Base-by-base conservation (phyloP, 2,888 invertebrate genomes). In the Schrankia costaestrigalis region DNA sequence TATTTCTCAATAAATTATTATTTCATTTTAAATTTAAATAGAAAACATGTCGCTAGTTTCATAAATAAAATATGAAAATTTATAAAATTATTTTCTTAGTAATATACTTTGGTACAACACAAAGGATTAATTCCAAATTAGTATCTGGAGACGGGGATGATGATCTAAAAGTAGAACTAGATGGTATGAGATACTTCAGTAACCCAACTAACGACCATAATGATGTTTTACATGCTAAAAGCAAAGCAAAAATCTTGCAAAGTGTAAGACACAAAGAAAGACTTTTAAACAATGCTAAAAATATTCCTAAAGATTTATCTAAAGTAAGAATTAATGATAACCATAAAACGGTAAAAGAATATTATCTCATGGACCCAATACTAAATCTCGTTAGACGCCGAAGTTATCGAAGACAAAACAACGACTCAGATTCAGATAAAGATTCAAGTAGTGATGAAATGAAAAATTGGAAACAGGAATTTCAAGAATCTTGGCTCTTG, bases 391-490 rank as follows among this genome's bases (percentile, higher is more conserved):
- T 24, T 7, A 11, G 24, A 8, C 11, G 24, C 6, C 11, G 3
- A 23, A 3, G 3, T 9, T 2, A n/a, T 10, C n/a, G 4, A 1
- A 1, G 1, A 2, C n/a, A 5, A 1, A 11, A 24, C 12, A 5
- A 2, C 6, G 21, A 21, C 9, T 10, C 2, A 3, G n/a, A n/a
- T 1, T 11, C 24, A 24, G 11, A 6, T 5, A 12, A 7, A 2
- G 5, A 5, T 2, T 29, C 18, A 8, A 9, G 29, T 5, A 29
- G 29, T 14, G 2, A n/a, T 4, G 35, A 29, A 5, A 8, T 11
- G 2, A 10, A 10, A 1, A 61, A 66, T 27, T 67, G 59, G 47
- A 51, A 53, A 6, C 3, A 8, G 1, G 18, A 24, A 14, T 35
- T 27, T 18, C 4, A n/a, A 8, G 18, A 24, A 3, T 11, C 23